These are phyloP conservation scores for Encarsia formosa DNA, from an alignment of 2,888 invertebrate species.

Conservation along the genomic window DNA sequence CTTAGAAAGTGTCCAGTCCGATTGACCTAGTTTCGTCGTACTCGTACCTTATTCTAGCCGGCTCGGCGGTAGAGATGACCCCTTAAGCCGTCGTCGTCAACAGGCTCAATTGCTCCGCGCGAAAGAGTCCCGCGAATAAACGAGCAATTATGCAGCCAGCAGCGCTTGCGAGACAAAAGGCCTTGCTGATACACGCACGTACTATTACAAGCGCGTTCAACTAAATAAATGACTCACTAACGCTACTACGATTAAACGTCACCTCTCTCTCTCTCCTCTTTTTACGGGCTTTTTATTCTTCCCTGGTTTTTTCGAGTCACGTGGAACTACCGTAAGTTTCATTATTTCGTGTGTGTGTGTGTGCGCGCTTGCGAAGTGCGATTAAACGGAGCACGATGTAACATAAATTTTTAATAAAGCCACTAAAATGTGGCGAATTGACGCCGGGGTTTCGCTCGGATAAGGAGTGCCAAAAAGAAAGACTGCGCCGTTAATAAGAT, in stretches of 20 bases:
- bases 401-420: background rate
- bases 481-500: too few species aligned
- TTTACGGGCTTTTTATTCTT: background rate
- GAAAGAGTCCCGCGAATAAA: constrained; percentile 31
- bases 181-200: too few species aligned
- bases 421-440: constrained; percentile 4
- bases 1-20: constrained; percentile 1
- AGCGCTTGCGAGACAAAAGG: background rate
- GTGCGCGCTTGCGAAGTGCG: too few species aligned
- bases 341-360: too few species aligned
- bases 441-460: constrained; percentile 17
- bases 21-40: constrained; percentile 16
- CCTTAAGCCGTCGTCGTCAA: constrained; percentile 19
- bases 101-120: constrained; percentile 32
- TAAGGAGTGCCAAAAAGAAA: constrained; percentile 23
- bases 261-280: constrained; percentile 4
- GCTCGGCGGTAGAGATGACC: background rate
- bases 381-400: too few species aligned
- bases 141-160: constrained; percentile 31
- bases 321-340: too few species aligned
- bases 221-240: constrained; percentile 29
- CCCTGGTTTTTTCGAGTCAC: background rate
- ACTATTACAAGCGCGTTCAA: too few species aligned
- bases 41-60: constrained; percentile 11
- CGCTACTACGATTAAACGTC: constrained; percentile 19